Percentiles rank a stretch among this genome's conserved stretches.
Conservation (phyloP, 2,888 invertebrate genomes). For the Clanis bilineata region DNA sequence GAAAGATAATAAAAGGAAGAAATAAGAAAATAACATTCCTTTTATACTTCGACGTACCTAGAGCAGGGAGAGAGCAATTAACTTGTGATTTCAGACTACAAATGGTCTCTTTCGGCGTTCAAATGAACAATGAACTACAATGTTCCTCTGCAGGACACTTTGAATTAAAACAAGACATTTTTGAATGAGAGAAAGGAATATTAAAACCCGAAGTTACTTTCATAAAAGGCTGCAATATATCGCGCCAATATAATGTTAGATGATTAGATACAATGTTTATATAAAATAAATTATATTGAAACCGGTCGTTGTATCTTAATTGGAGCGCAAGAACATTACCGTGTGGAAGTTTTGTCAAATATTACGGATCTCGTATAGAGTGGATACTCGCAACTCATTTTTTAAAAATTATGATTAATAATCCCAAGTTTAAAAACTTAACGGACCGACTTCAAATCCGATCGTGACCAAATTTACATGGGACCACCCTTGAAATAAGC, state of each 20-base stretch:
- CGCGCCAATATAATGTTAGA: constrained; percentile 22
- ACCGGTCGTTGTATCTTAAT: constrained; percentile 61
- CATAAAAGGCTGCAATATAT: constrained; percentile 1
- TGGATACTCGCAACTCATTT: constrained; percentile 2
- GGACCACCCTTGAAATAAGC: no score
- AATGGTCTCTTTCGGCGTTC: no score
- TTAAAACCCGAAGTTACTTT: not conserved
- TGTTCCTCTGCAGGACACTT: not conserved
- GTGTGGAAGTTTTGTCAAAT: constrained; percentile 36
- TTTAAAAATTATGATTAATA: no score
- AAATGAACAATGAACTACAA: not conserved
- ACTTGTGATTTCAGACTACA: no score
- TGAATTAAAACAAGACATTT: not conserved
- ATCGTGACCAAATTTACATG: no score
- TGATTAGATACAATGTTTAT: constrained; percentile 42
- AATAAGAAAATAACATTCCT: no score
- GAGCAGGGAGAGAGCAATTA: no score
- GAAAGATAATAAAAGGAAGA: no score
- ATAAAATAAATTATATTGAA: constrained; percentile 51
- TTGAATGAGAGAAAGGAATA: not conserved
- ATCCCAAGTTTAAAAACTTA: no score
- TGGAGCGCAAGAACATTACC: constrained; percentile 71
- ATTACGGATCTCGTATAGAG: not conserved
- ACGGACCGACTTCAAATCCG: no score
- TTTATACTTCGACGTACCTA: no score